Base-by-base conservation (phyloP, 2,888 invertebrate species). In the Aromia moschata region DNA sequence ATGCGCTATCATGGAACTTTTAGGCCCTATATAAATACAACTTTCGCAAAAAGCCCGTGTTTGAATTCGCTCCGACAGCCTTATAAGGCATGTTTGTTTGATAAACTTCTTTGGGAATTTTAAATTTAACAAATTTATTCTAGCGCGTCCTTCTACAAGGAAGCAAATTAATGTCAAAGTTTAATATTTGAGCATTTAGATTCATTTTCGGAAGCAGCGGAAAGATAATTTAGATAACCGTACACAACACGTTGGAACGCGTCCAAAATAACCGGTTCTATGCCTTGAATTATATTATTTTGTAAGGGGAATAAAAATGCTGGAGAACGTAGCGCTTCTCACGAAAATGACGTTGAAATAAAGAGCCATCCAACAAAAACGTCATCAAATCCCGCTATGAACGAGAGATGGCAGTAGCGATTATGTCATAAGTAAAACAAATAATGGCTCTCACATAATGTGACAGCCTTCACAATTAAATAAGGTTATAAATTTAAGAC, bases 1-100 rank as follows among this genome's bases (percentile, higher is more conserved):
- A 47, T 31, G 36, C 36, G 47, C 37, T 33, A 45, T 45, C 44
- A 45, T 45, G 44, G 15, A 45, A 45, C 44, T 45, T 25, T 30
- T 45, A 25, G 15, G 15, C n/a, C 20, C 25, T 45, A 25, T 25
- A 15, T 45, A 45, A 45, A 45, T 45, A 45, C 44, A 45, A 45
- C 31, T 25, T 45, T 45, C 12, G 30, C 30, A 45, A 45, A 45
- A 45, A 14, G 25, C 44, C 30, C 25, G 30, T 15, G 9, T 30
- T 45, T 25, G 30, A 45, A 45, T 30, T 45, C 25, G 25, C 44
- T 16, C 20, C 31, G 44, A 30, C 44, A 45, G 5, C 14, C 44
- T 44, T 44, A 7, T 16, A 30, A 30, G 44, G 44, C 44, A 15
- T 44, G 44, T 45, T 30, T 45, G 44, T 14, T 45, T 31, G 14